Evolutionary conservation across 1,140 invertebrate genomes (phyloP), one percentile per base, ranked within the genome.

Genomic region (Scylla paramamosain): DNA sequence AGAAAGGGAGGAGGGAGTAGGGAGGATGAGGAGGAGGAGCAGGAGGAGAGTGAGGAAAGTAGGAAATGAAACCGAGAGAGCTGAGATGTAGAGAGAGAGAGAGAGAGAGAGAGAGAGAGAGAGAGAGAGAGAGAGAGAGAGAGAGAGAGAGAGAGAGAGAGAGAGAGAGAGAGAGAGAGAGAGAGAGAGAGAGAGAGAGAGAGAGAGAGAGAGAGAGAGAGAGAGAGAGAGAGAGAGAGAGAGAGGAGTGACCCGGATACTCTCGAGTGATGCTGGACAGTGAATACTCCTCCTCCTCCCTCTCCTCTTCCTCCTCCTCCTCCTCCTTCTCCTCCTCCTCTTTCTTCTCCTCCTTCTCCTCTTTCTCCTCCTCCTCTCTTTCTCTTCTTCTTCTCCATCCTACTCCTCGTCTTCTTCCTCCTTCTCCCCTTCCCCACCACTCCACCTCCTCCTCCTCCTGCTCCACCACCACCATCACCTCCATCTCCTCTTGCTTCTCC

Each of bases 61-160:
- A n/a, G n/a, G 67, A 77, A 20, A 77, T 7, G 67, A 77, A n/a
- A n/a, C 20, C 20, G 67, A 77, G 67, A 77, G 67, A 77, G 67
- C 3, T 25, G 20, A 20, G 25, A 77, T 25, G 20, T 1, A 77
- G 67, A 77, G 67, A 77, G 67, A 77, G 67, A 77, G 67, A 77
- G 67, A 77, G 67, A 77, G 67, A 77, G 67, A 77, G 67, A 77
- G 67, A 77, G 67, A 77, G 67, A 77, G 67, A 77, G 67, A 77
- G 67, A 77, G 67, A 77, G 67, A n/a, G 67, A 77, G 67, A 77
- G 67, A 59, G 52, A 59, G 52, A 59, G 52, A 59, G 52, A 59
- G 52, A 59, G 52, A 59, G 52, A 59, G 52, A 59, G 52, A 59
- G 52, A 59, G 52, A 59, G 52, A 59, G 52, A 59, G 52, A 59